Percentiles rank a stretch among this genome's conserved stretches.
Conservation (phyloP, 2,888 invertebrate species). For the Eurytoma californica region DNA sequence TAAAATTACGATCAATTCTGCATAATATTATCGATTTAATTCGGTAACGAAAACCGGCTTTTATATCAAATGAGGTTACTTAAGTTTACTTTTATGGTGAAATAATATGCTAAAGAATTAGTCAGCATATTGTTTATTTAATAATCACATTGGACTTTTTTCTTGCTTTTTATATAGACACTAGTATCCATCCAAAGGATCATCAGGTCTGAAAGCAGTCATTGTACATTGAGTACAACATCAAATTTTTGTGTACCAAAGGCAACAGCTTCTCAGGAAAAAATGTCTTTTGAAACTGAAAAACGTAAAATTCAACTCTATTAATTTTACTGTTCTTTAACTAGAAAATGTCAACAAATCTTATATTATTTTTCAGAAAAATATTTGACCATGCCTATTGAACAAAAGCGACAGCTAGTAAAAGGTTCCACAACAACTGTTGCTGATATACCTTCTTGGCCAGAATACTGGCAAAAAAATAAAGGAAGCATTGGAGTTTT, state of each 20-base stretch:
- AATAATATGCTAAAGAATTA: slow-evolving; percentile 42
- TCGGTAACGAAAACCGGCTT: slow-evolving; percentile 23
- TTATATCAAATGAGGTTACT: slow-evolving; percentile 41
- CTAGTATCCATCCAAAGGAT: background rate
- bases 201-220: background rate
- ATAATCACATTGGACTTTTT: background rate
- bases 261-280: background rate
- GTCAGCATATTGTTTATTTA: background rate
- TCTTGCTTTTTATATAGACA: background rate
- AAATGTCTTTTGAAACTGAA: slow-evolving; percentile 47
- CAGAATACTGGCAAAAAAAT: slow-evolving; percentile 74
- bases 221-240: background rate
- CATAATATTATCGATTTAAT: background rate
- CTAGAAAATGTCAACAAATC: too few species aligned
- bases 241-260: slow-evolving; percentile 2
- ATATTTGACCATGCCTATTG: slow-evolving; percentile 76
- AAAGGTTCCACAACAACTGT: slow-evolving; percentile 73
- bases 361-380: slow-evolving; percentile 68
- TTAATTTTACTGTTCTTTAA: too few species aligned
- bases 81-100: slow-evolving; percentile 23
- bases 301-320: slow-evolving; percentile 45
- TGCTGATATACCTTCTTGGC: slow-evolving; percentile 79
- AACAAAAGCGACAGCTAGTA: slow-evolving; percentile 78
- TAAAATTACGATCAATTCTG: background rate
- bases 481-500: slow-evolving; percentile 70